Base-by-base conservation (phyloP, 2,797 vertebrate genomes). In the Danio tinwini region DNA sequence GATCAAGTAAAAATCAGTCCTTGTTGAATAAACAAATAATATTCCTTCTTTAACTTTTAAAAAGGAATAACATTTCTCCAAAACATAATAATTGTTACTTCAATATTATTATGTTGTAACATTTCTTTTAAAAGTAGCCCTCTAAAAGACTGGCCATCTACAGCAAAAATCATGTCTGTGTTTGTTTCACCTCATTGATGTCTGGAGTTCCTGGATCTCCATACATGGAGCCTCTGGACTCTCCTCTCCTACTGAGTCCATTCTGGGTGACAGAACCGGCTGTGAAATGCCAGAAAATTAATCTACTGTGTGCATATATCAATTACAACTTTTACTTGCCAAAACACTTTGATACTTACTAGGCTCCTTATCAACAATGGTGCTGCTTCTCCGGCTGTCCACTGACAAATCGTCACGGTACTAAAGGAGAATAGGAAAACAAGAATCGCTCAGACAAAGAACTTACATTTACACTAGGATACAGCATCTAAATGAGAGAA, bases 191-290 rank as follows among this genome's bases (percentile, higher is more conserved):
- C 91, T 94, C 92, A 29, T 40, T 85, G 84, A 85, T 89, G 86
- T 94, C 93, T 17, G 87, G 83, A 5, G 91, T 87, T 19, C 91
- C 90, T 0, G 92, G 89, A 59, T 99, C 98, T 11, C 94, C 93
- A 69, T 93, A 93, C 78, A 99, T 89, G 19, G 96, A 98, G 64
- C 93, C 85, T 85, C 95, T 93, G 0, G 96, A 98, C 90, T 98
- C 96, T 39, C 98, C 97, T 85, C 96, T 91, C 81, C 94, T 96
- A 45, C 97, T 7, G 0, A 94, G 95, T 76, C 97, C 96, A 21
- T 98, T 98, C 82, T 93, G 93, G 87, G 86, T 63, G 8, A 85
- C 86, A 0, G 89, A 91, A 64, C 91, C 96, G 96, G 84, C 13
- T 86, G 68, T 74, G 37, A 84, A 40, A 81, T 19, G 17, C 9